phyloP scores from a whole-genome alignment of 1,140 invertebrate species.

The Drosophila watanabei region DNA sequence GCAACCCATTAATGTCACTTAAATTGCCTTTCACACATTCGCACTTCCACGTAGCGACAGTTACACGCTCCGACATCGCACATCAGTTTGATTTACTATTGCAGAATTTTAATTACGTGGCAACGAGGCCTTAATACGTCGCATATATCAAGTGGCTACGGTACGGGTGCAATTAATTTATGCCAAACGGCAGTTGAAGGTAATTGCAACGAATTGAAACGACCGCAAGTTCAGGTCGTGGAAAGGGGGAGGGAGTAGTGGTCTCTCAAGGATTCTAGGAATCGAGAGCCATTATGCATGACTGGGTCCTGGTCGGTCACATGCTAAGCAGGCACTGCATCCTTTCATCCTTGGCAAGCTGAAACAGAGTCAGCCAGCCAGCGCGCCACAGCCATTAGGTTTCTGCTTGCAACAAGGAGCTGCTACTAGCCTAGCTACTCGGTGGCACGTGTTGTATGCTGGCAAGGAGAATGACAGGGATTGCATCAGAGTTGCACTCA shows the following conservation, averaged over 20 bases:
- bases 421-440: constrained; percentile 7
- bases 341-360: constrained; percentile 71
- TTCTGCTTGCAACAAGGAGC: neutral
- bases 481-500: constrained; percentile 1
- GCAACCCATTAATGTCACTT: constrained; percentile 42
- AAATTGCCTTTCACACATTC: constrained; percentile 22
- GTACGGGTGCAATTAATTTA: constrained; percentile 74
- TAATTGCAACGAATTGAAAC: constrained; percentile 76
- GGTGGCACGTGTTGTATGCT: constrained; percentile 56
- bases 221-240: constrained; percentile 40
- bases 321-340: constrained; percentile 70
- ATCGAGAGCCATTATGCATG: constrained; percentile 52
- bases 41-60: constrained; percentile 3
- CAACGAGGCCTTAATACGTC: constrained; percentile 62
- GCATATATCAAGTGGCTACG: constrained; percentile 65
- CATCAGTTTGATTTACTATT: constrained; percentile 63
- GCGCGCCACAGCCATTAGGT: constrained; percentile 58
- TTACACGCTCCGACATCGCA: neutral
- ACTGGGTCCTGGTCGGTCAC: constrained; percentile 47
- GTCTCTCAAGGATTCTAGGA: neutral
- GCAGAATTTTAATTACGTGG: constrained; percentile 74
- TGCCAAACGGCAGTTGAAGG: constrained; percentile 69
- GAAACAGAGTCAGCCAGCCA: constrained; percentile 46
- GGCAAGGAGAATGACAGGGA: constrained; percentile 31
- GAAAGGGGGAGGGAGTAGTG: neutral